Conservation (phyloP, 1,140 invertebrate genomes). For the Pentalonia nigronervosa region DNA sequence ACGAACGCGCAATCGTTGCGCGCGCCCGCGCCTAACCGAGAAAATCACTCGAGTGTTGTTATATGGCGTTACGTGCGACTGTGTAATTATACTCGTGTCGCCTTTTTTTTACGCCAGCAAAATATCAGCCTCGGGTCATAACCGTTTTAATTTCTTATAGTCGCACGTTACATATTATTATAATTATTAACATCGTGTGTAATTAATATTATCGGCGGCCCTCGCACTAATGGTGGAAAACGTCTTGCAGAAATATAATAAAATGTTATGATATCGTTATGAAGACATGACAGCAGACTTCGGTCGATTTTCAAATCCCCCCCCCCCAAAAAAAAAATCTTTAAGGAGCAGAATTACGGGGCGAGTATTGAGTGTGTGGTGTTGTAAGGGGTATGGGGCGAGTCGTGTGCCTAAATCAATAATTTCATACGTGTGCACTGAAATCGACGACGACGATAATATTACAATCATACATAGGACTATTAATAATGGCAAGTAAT, state of each 20-base stretch:
- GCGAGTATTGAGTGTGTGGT: not conserved
- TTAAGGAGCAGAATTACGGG: not conserved
- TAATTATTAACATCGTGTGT: not conserved
- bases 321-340: no score
- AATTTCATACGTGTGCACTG: not conserved
- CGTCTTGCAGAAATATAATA: not conserved
- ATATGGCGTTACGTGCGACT: not conserved
- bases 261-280: no score
- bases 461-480: not conserved
- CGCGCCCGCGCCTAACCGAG: not conserved
- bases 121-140: not conserved
- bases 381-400: no score
- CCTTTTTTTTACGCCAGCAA: not conserved
- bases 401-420: not conserved
- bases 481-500: not conserved
- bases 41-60: constrained; percentile 30
- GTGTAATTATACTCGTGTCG: not conserved
- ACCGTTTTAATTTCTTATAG: not conserved
- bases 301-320: not conserved
- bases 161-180: not conserved
- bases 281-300: not conserved
- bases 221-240: not conserved
- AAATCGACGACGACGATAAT: not conserved
- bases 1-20: not conserved
- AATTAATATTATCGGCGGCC: not conserved